Base-by-base conservation (phyloP, 2,797 vertebrate species). In the Anguilla megastoma region DNA sequence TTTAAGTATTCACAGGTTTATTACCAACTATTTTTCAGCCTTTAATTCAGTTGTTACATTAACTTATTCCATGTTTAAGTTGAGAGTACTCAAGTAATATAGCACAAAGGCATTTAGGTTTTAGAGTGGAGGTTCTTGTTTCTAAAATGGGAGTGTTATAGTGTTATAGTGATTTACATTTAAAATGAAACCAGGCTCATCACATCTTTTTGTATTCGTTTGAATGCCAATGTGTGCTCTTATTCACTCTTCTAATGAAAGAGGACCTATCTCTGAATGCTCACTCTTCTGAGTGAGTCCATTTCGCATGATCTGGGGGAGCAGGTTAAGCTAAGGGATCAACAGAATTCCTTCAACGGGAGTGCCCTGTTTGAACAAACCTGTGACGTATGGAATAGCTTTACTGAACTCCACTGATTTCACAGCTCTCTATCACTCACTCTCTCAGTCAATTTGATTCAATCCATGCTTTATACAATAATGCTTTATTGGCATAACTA, bases 241-340 rank as follows among this genome's bases (percentile, higher is more conserved):
- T 16, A 18, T 58, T 16, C 56, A 58, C 10, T 30, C 12, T 16
- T 41, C 7, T 18, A 41, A 76, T 76, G 30, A 76, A 76, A 76
- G 33, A 21, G 4, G 27, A 10, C 33, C 12, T 41, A 2, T 9
- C 27, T 14, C 36, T 36, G 14, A 21, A n/a, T 76, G 3, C 12
- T 33, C 12, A 14, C 33, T 7, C 10, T 30, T 33, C n/a, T 3
- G 27, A 12, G n/a, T 71, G 69, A 66, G 60, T 24, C 60, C 60
- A 66, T 12, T 76, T 76, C 16, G 14, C 74, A 76, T 21, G 36
- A 76, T 41, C 12, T 76, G 30, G 74, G 33, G 33, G 36, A 41
- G 74, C 74, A 76, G 74, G 74, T 76, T 76, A 76, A 76, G 74
- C 74, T 76, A n/a, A 36, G 14, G 74, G 16, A 76, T 76, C 74